These are phyloP conservation scores for Aelia acuminata DNA, from an alignment of 2,888 invertebrate species.

Conservation along the genomic window DNA sequence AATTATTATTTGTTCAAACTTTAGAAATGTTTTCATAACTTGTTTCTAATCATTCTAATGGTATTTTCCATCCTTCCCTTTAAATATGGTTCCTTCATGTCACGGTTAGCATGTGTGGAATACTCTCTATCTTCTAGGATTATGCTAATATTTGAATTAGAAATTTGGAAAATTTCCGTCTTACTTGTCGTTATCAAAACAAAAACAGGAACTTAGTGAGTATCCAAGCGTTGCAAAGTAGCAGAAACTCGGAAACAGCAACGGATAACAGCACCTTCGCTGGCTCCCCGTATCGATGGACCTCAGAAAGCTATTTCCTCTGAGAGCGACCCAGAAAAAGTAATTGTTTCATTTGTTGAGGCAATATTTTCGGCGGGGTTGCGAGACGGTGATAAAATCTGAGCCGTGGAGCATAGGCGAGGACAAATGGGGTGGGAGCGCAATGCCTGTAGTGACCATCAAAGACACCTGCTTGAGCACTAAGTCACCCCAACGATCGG, in stretches of 20 bases:
- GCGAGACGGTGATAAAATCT: slow-evolving; percentile 26
- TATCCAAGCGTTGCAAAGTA: background rate
- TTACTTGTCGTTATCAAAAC: background rate
- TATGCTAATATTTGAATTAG: too few species aligned
- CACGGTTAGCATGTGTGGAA: too few species aligned
- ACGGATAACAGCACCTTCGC: background rate
- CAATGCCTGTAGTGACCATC: slow-evolving; percentile 32
- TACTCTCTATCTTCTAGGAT: too few species aligned
- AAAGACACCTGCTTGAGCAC: slow-evolving; percentile 23
- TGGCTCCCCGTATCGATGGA: background rate
- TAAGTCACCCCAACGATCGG: slow-evolving; percentile 18
- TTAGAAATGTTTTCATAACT: too few species aligned
- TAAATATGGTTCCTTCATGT: too few species aligned
- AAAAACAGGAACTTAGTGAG: background rate
- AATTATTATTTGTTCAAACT: too few species aligned
- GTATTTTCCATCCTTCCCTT: too few species aligned
- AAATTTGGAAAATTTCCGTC: too few species aligned
- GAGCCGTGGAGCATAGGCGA: background rate
- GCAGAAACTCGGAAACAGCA: background rate
- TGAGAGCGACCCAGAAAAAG: slow-evolving; percentile 20
- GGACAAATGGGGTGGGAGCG: background rate
- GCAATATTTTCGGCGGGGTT: slow-evolving; percentile 4
- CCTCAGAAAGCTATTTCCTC: slow-evolving; percentile 7
- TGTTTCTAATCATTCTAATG: too few species aligned
- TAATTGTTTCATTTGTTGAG: slow-evolving; percentile 23